Evolutionary conservation across 2,797 vertebrate genomes (phyloP), one percentile per base, ranked within the genome.

Genomic region (Erithacus rubecula): DNA sequence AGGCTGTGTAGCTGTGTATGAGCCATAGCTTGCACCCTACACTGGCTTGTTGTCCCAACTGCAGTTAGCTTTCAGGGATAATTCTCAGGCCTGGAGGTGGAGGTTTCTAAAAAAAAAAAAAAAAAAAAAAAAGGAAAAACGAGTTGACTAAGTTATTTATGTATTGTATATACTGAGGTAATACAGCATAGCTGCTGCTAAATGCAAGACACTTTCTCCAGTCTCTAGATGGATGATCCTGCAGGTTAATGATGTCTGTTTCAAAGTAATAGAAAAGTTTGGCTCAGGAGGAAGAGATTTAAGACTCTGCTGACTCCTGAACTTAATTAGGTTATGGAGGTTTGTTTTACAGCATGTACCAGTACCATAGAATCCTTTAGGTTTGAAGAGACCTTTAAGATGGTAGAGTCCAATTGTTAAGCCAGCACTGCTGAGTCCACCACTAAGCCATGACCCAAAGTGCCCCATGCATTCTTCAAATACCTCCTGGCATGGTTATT

Each of bases 241-340:
- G 44, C 51, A 80, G 72, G 44, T 44, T 87, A 83, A 63, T 58
- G 18, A 41, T 82, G 11, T 71, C 32, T 65, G 0, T 52, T 90
- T 44, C 37, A 74, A 51, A 72, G 24, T 63, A 64, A 44, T 64
- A 87, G 51, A 70, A 92, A 59, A 69, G 16, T 32, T 81, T 9
- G 39, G 23, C 56, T 91, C 46, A 64, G 59, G 76, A 74, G 91
- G 84, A 72, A 44, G 15, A 44, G 71, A 53, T 77, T 81, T 43
- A 87, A 91, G 52, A 39, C 82, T 82, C 59, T 89, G 14, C 12
- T 93, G 49, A 74, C 68, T 96, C 78, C 85, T 95, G 16, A 30
- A 37, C 67, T 87, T 86, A 89, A 90, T 94, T 93, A 92, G 76
- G 32, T 80, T 72, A 46, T 74, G 43, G 36, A 10, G 4, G 7